phyloP scores from a whole-genome alignment of 1,140 invertebrate genomes.

The Argopecten irradians region DNA sequence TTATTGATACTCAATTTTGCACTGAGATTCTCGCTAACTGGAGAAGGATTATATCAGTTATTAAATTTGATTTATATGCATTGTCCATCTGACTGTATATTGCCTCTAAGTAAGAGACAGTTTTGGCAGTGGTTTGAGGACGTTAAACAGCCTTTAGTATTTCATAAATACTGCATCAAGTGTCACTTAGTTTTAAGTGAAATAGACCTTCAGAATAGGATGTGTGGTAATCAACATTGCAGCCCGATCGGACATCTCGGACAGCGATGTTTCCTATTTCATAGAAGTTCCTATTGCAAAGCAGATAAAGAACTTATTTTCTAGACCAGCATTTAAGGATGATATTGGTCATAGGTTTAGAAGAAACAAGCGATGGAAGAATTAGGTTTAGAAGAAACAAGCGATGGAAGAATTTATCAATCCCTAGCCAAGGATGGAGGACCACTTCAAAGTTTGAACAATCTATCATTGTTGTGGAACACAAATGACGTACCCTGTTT shows the following conservation, averaged over 20 bases:
- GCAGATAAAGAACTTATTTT: conserved; percentile 16
- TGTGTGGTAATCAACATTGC: conserved; percentile 31
- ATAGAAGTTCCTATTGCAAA: conserved; percentile 32
- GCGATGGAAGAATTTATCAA: not conserved
- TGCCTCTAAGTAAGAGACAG: not conserved
- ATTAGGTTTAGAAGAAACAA: not conserved
- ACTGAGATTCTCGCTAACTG: conserved; percentile 1
- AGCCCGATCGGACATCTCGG: not conserved
- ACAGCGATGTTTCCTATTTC: conserved; percentile 25
- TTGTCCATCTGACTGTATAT: conserved; percentile 25
- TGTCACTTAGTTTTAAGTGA: conserved; percentile 13
- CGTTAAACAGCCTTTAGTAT: conserved; percentile 25
- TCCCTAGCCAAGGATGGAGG: not conserved
- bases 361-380: not conserved
- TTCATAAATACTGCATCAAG: conserved; percentile 31
- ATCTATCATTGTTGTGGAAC: conserved; percentile 33
- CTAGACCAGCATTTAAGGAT: conserved; percentile 3
- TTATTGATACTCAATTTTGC: conserved; percentile 29
- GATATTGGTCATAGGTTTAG: conserved; percentile 10
- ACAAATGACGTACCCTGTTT: conserved; percentile 41
- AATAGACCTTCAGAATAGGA: not conserved
- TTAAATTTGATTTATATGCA: not conserved
- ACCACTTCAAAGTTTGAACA: not conserved
- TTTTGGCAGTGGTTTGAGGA: conserved; percentile 38
- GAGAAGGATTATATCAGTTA: conserved; percentile 25